Base-by-base conservation (phyloP, 2,113 vertebrate genomes). In the Corythoichthys intestinalis region DNA sequence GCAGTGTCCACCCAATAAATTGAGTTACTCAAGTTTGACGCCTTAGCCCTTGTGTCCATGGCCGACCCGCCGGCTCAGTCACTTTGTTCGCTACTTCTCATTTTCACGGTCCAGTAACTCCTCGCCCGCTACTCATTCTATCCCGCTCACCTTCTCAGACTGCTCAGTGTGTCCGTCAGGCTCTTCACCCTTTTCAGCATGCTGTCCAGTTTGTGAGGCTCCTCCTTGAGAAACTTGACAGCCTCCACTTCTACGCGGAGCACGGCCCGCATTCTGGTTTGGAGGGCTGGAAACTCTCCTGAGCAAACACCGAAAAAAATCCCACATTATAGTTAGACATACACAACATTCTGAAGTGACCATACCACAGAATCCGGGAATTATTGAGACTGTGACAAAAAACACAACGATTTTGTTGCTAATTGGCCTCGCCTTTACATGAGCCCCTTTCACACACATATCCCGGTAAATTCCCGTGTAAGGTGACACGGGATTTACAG, bases 211-310 rank as follows among this genome's bases (percentile, higher is more conserved):
- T 98, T 94, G 85, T 98, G 96, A 0, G 97, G 97, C 46, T 98
- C 97, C 77, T 98, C 97, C 88, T 98, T 98, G 28, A 98, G 90
- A 80, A 98, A 98, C 74, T 96, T 94, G 49, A 98, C 96, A 0
- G 97, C 97, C 75, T 98, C 96, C 2, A 98, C 97, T 70, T 98
- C 97, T 4, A 97, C 93, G 65, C 96, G 90, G 59, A 98, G 93
- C 67, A 98, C 94, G 0, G 95, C 92, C 0, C 96, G 86, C 96
- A 98, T 98, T 80, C 92, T 94, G 65, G 94, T 94, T 61, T 98
- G 97, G 44, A 98, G 12, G 1, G 90, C 89, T 0, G 96, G 97
- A 65, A 98, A 98, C 70, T 98, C 96, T 70, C 94, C 97, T 98
- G 86, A 67, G 1, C 56, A 48, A 68, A 70, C 10, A 38, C 38